phyloP scores from a whole-genome alignment of 2,797 vertebrate genomes.

The Sphenodon punctatus region DNA sequence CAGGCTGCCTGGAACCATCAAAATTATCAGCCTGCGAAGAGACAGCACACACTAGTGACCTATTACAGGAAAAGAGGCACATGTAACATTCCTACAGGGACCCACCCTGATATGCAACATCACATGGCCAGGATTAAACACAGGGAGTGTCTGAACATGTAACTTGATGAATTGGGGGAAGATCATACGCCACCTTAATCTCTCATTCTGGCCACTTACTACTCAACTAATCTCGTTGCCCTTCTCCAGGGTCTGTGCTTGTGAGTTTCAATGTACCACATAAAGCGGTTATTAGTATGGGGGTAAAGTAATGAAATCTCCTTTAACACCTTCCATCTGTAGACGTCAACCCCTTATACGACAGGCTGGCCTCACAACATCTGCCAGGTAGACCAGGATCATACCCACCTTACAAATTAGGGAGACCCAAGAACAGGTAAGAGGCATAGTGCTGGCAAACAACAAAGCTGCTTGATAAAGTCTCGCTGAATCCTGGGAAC shows the following conservation, averaged over 20 bases:
- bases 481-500: no score
- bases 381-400: constrained; percentile 41
- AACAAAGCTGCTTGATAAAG: constrained; percentile 41
- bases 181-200: background rate
- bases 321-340: background rate
- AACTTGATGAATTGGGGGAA: background rate
- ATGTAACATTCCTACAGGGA: no score
- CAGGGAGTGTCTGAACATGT: background rate
- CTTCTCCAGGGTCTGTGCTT: background rate
- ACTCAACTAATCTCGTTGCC: background rate
- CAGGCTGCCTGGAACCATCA: constrained; percentile 89
- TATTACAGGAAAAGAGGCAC: background rate
- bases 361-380: constrained; percentile 45
- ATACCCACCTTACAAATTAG: constrained; percentile 29
- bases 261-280: background rate
- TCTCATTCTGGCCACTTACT: background rate
- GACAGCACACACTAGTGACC: constrained; percentile 24
- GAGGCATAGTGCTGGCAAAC: constrained; percentile 9
- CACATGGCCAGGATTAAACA: background rate
- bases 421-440: constrained; percentile 39
- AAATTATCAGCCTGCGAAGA: constrained; percentile 90
- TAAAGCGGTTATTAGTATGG: constrained; percentile 1
- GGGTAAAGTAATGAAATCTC: constrained; percentile 20
- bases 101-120: background rate
- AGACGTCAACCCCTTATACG: background rate